A percentile compares a stretch with the other conserved stretches of the same genome.
These are phyloP conservation scores for Oncorhynchus keta DNA, from an alignment of 2,113 vertebrate species.

Conservation along the genomic window DNA sequence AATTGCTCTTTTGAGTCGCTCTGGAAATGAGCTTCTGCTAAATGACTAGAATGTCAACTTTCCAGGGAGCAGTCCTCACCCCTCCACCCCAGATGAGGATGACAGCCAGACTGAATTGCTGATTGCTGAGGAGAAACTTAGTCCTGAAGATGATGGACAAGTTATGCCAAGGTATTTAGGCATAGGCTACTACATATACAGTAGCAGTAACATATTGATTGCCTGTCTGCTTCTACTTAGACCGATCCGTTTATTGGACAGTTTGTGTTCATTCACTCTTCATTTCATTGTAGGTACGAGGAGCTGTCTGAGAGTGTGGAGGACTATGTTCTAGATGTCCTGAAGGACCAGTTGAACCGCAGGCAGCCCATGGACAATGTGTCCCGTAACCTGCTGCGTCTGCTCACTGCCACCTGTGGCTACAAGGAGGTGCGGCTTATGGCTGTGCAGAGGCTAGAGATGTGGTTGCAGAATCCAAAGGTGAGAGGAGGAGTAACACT, in stretches of 20 bases:
- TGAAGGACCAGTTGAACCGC: constrained; percentile 93
- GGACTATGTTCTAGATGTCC: constrained; percentile 92
- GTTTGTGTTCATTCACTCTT: not conserved
- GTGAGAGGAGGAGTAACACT: constrained; percentile 57
- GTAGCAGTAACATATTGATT: not conserved
- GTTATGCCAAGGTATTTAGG: constrained; percentile 88
- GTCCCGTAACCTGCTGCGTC: constrained; percentile 89
- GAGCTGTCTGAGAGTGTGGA: constrained; percentile 95
- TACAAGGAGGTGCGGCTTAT: constrained; percentile 93
- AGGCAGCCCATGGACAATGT: constrained; percentile 97
- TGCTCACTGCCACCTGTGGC: constrained; percentile 91
- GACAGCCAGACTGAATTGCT: constrained; percentile 93
- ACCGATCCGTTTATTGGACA: not conserved
- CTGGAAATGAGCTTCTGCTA: no score
- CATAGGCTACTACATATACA: not conserved
- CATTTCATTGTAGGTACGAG: constrained; percentile 79
- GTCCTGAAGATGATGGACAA: constrained; percentile 93
- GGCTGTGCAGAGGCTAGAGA: constrained; percentile 93
- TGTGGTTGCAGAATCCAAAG: constrained; percentile 99
- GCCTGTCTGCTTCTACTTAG: no score
- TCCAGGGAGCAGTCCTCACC: constrained; percentile 93
- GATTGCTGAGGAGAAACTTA: constrained; percentile 96
- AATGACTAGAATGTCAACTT: no score
- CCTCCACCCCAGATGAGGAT: constrained; percentile 93
- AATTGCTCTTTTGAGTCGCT: no score